These are phyloP conservation scores for Palaemon carinicauda DNA, from an alignment of 1,140 invertebrate species.

Conservation along the genomic window DNA sequence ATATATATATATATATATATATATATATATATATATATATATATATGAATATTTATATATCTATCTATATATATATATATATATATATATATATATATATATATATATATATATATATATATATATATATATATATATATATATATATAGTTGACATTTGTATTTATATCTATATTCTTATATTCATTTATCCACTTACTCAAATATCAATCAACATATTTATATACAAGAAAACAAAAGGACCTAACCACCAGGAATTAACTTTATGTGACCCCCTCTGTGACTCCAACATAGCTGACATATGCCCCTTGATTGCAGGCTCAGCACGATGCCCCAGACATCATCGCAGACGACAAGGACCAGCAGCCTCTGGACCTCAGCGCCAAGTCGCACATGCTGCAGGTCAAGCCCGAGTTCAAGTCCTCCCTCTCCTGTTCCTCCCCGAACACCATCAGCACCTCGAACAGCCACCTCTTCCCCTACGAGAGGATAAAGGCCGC, in stretches of 20 bases:
- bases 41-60: no score
- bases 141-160: no score
- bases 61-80: no score
- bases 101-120: no score
- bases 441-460: background rate
- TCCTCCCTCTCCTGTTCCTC: background rate
- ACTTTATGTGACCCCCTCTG: background rate
- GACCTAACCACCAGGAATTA: background rate
- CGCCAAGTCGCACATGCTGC: conserved; percentile 19
- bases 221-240: no score
- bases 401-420: background rate
- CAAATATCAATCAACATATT: no score
- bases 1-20: no score
- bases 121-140: no score
- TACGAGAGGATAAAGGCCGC: background rate
- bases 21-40: no score
- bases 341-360: background rate
- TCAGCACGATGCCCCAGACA: background rate
- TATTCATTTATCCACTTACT: no score
- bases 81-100: no score
- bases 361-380: conserved; percentile 35
- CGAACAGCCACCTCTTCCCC: background rate
- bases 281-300: background rate
- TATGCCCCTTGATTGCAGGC: background rate
- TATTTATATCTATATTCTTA: no score